Evolutionary conservation across 1,140 invertebrate genomes (phyloP), one percentile per base, ranked within the genome.

Genomic region (Cephus cinctus): DNA sequence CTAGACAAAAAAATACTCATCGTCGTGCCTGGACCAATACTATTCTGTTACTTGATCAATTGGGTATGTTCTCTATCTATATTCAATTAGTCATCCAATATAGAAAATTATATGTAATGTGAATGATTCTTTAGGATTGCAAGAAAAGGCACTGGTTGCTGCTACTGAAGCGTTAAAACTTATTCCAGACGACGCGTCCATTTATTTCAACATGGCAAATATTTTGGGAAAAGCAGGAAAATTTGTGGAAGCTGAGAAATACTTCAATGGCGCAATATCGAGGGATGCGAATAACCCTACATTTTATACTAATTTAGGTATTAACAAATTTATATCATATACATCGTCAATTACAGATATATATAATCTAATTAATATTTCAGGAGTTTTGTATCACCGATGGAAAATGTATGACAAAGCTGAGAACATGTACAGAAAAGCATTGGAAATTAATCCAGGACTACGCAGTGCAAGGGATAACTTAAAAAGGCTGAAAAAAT

Each of bases 371-470:
- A 19, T 61, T 49, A 58, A 52, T 56, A 59, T 81, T 81, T 30
- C 63, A 91, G 91, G 92, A 51, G 93, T 98, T 19, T 76, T 97
- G 1, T 97, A 96, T 76, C 94, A 98, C 75, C 83, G 92, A 25
- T 96, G 92, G 93, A 87, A 88, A 41, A 92, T 88, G 77, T 79
- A 83, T 52, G 71, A 83, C 1, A 69, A 83, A 52, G 94, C 94
- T 2, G 81, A 86, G 64, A 63, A 80, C 43, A 83, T 85, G 70
- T 98, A 98, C 64, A 76, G 77, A 44, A 83, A 80, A 68, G 89
- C 93, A 9, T 71, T 94, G 25, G 69, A 80, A 60, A 65, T 94
- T 2, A 83, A 93, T 67, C 86, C 90, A 3, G 65, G 76, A 42
- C 78, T 84, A 50, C 75, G 80, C 49, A 87, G 81, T 65, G 83